Percentiles rank a stretch among this genome's conserved stretches.
These are phyloP conservation scores for Channa maculata DNA, from an alignment of 2,113 vertebrate genomes.

Conservation along the genomic window DNA sequence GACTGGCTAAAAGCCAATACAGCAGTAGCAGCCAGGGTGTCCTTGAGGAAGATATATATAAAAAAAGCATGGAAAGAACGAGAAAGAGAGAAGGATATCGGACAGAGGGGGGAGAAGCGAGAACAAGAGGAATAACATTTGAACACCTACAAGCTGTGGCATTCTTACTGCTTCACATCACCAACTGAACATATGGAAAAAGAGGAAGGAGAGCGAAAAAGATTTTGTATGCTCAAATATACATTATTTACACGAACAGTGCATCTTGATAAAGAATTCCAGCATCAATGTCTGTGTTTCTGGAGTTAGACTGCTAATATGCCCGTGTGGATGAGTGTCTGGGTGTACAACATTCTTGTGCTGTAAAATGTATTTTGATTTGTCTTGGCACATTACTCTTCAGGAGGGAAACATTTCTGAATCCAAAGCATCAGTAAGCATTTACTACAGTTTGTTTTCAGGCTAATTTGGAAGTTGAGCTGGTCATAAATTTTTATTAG, in stretches of 20 bases:
- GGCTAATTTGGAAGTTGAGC: background rate
- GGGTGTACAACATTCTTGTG: background rate
- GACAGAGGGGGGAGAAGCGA: background rate
- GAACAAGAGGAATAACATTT: background rate
- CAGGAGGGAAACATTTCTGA: background rate
- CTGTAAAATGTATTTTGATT: background rate
- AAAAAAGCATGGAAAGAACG: background rate
- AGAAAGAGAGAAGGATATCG: background rate
- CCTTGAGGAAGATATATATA: constrained; percentile 15
- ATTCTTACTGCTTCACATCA: background rate
- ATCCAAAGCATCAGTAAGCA: background rate
- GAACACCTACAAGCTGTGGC: background rate
- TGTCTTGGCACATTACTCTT: background rate
- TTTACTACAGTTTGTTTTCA: background rate
- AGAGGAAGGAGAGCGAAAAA: background rate
- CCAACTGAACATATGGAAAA: background rate
- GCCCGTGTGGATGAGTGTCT: background rate
- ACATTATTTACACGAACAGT: too few species aligned
- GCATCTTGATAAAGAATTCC: too few species aligned
- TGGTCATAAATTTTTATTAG: constrained; percentile 18
- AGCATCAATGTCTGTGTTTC: too few species aligned
- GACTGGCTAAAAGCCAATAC: constrained; percentile 37
- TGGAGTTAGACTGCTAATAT: background rate
- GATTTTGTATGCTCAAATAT: background rate
- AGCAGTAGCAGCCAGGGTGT: background rate